These are phyloP conservation scores for Procambarus clarkii DNA, from an alignment of 1,140 invertebrate species.

Conservation along the genomic window DNA sequence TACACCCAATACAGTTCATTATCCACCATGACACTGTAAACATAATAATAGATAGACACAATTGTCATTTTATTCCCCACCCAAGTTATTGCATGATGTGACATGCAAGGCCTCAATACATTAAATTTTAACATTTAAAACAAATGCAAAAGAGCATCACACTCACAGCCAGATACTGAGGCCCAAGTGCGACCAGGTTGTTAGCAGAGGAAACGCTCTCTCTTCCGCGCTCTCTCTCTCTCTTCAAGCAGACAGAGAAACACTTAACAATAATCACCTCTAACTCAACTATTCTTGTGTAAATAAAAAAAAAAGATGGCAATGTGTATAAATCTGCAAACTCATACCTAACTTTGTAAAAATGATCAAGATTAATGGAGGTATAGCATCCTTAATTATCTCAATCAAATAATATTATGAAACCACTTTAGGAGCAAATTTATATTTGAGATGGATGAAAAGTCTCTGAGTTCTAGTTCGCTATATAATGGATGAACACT, in stretches of 20 bases:
- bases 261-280: slow-evolving; percentile 18
- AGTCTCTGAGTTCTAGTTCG: too few relatives aligned
- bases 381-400: slow-evolving; percentile 4
- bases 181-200: slow-evolving; percentile 74
- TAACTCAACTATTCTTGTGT: neutral
- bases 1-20: too few relatives aligned
- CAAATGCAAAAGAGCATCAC: slow-evolving; percentile 33
- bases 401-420: neutral
- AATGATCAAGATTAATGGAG: neutral
- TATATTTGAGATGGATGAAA: neutral
- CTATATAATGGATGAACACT: too few relatives aligned
- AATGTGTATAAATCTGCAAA: neutral
- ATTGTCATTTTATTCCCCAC: too few relatives aligned
- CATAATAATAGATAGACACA: too few relatives aligned
- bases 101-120: neutral
- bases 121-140: neutral
- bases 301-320: neutral
- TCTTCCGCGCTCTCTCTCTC: slow-evolving; percentile 65
- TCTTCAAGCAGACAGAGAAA: slow-evolving; percentile 60
- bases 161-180: slow-evolving; percentile 79
- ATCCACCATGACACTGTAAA: too few relatives aligned
- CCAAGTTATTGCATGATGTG: too few relatives aligned
- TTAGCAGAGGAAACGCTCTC: slow-evolving; percentile 77
- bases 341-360: neutral
- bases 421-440: neutral